These are phyloP conservation scores for Rhabdomys dilectus DNA, from an alignment of 2,113 vertebrate species.

Conservation along the genomic window DNA sequence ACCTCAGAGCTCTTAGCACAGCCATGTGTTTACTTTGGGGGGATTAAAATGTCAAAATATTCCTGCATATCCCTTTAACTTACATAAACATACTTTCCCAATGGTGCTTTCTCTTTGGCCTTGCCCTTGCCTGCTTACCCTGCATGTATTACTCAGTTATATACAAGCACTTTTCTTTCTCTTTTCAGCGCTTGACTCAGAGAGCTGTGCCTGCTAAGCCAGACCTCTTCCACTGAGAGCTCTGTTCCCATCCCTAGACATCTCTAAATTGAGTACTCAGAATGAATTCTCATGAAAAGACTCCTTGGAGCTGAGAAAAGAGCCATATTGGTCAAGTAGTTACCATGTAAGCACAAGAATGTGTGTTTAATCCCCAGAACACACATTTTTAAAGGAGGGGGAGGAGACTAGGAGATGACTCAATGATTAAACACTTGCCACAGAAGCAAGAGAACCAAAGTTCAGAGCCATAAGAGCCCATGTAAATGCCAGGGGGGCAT, in stretches of 20 bases:
- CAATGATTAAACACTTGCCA: neutral
- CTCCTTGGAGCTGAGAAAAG: neutral
- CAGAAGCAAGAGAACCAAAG: neutral
- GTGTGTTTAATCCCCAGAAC: neutral
- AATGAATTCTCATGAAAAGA: neutral
- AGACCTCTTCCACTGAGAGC: neutral
- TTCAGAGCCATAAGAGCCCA: neutral
- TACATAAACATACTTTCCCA: neutral
- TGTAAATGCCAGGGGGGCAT: neutral
- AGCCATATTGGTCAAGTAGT: neutral
- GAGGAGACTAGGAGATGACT: neutral
- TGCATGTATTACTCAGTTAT: neutral
- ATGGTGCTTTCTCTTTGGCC: neutral
- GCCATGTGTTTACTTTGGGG: neutral
- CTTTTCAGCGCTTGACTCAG: neutral
- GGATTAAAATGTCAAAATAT: slow-evolving; percentile 29
- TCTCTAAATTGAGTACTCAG: neutral
- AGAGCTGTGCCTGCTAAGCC: no score
- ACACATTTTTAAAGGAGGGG: neutral
- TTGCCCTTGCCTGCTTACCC: neutral
- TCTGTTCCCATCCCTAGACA: neutral
- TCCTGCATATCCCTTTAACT: neutral
- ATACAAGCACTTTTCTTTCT: neutral
- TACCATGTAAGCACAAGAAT: neutral
- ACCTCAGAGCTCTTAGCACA: no score